These are phyloP conservation scores for Dendrolimus kikuchii DNA, from an alignment of 1,140 invertebrate species.

Conservation along the genomic window DNA sequence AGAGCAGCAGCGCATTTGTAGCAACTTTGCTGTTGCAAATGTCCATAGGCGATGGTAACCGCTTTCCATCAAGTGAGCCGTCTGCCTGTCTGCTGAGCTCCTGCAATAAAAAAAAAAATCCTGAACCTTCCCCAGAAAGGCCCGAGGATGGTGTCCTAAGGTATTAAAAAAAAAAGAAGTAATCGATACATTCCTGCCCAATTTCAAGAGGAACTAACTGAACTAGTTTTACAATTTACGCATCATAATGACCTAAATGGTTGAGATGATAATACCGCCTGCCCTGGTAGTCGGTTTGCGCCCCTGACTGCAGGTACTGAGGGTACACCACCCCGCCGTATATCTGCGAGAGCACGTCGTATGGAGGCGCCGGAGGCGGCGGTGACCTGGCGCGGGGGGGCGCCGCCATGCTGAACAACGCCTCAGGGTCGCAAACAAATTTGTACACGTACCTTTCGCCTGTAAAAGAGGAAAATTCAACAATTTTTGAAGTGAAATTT, in stretches of 20 bases:
- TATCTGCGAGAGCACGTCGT: slow-evolving; percentile 37
- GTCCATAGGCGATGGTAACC: too few relatives aligned
- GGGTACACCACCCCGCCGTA: slow-evolving; percentile 30
- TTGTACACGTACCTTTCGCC: slow-evolving; percentile 97
- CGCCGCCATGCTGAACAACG: slow-evolving; percentile 90
- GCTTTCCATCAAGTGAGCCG: too few relatives aligned
- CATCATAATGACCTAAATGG: slow-evolving; percentile 16
- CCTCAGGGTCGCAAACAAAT: slow-evolving; percentile 95
- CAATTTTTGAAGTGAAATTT: too few relatives aligned
- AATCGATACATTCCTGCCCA: too few relatives aligned
- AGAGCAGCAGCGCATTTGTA: too few relatives aligned
- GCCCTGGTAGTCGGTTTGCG: slow-evolving; percentile 7
- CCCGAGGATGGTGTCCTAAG: too few relatives aligned
- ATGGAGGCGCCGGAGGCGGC: slow-evolving; percentile 27
- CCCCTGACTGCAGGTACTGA: slow-evolving; percentile 22
- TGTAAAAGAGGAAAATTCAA: slow-evolving; percentile 25
- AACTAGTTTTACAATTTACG: not conserved
- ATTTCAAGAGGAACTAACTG: too few relatives aligned
- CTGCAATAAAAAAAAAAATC: too few relatives aligned
- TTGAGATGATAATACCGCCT: slow-evolving; percentile 17
- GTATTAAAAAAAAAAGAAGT: too few relatives aligned
- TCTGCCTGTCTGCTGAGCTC: too few relatives aligned
- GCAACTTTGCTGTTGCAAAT: too few relatives aligned
- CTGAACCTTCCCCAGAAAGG: too few relatives aligned
- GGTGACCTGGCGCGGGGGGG: slow-evolving; percentile 18